Evolutionary conservation across 2,888 invertebrate genomes (phyloP), one percentile per base, ranked within the genome.

Genomic region (Lutraria lutraria): DNA sequence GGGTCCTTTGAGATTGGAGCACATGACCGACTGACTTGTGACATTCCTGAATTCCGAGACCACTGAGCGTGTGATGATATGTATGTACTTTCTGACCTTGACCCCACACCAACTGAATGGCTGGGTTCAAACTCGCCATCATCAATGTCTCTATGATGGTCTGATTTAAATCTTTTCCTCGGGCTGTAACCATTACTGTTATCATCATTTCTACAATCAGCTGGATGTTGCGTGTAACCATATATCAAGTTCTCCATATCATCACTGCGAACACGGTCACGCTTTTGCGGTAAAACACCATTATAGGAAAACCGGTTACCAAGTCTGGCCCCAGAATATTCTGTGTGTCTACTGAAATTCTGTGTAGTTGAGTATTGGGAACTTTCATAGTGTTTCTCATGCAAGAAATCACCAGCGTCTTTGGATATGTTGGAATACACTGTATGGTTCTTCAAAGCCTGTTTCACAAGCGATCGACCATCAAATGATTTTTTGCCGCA

Each of bases 231-330:
- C 34, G 16, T 76, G 54, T 76, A 84, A 12, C 84, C 84, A 54
- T 84, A 84, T 1, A 83, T 83, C 21, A 76, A 54, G 53, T 76
- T 52, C 53, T 84, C 84, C 76, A 76, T 54, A 2, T 25, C 3
- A 43, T 83, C 54, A 13, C 19, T 34, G 6, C 21, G 34, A 25
- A 52, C 0, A 4, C 31, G 31, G 19, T 76, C 34, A 31, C 19
- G 29, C 15, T 76, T 31, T 76, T 31, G 34, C 10, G 76, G 31
- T 16, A 34, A 31, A 16, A 31, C 76, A 76, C 34, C 34, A 31
- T 19, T 34, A 31, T 76, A 34, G 4, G 76, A 76, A 15, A 6
- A 31, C 34, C 19, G 76, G 15, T 19, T 21, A 31, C 76, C 76
- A 15, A 19, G 31, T 19, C 31, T 31, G 76, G 29, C 34, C 12